Conservation (phyloP, 1,140 invertebrate species). For the Ceratoteleas bidentatus region DNA sequence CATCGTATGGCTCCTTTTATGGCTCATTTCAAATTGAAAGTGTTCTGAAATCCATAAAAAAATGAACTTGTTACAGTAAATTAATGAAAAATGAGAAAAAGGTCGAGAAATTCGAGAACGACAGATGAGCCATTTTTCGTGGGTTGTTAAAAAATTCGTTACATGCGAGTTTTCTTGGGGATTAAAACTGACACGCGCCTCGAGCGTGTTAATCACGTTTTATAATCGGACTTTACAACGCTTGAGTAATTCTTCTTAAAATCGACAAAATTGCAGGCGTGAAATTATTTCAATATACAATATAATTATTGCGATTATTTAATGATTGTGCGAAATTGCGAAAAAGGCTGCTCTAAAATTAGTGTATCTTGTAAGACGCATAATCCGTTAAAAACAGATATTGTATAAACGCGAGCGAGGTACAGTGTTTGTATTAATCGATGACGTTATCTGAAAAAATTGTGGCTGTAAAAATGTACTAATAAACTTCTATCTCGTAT, state of each 20-base stretch:
- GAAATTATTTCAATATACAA: neutral
- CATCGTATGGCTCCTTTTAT: conserved; percentile 41
- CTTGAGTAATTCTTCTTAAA: too few species aligned
- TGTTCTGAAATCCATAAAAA: conserved; percentile 46
- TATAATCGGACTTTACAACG: too few species aligned
- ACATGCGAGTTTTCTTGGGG: neutral
- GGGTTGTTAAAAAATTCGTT: conserved; percentile 9
- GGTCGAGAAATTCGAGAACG: conserved; percentile 1
- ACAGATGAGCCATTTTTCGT: conserved; percentile 23
- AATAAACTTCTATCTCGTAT: conserved; percentile 1
- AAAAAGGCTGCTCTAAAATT: conserved; percentile 4
- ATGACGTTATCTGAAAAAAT: too few species aligned
- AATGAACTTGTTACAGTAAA: conserved; percentile 32
- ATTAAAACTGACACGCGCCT: neutral
- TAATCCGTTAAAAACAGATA: conserved; percentile 23
- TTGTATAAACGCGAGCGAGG: conserved; percentile 8
- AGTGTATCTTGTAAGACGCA: conserved; percentile 1
- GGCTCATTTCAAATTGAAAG: conserved; percentile 47
- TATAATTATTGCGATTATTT: neutral
- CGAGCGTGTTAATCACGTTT: neutral
- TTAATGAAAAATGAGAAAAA: conserved; percentile 8
- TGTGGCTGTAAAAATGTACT: too few species aligned
- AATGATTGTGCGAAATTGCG: neutral
- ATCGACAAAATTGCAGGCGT: too few species aligned
- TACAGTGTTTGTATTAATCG: too few species aligned